Evolutionary conservation across 2,797 vertebrate species (phyloP).

Genomic region (Anas bernieri): DNA sequence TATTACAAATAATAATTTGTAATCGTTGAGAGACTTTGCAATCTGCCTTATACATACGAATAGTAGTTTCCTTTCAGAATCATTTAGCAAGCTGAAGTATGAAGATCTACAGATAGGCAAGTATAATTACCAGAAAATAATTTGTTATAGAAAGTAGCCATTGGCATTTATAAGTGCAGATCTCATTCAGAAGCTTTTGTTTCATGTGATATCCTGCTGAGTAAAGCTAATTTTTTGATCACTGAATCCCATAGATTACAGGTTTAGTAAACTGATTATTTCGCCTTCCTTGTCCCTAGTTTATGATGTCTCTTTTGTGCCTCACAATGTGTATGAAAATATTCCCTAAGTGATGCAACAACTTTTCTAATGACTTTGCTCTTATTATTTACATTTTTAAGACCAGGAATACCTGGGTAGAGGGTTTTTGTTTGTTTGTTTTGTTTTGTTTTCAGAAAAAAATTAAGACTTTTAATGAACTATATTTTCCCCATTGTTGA

Average conservation of each 20-base stretch:
- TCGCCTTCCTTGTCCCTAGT: neutral
- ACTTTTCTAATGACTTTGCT: neutral
- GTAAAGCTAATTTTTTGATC: neutral
- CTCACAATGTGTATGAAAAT: neutral
- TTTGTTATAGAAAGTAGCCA: neutral
- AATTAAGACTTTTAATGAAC: neutral
- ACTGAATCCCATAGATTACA: neutral
- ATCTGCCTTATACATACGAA: neutral
- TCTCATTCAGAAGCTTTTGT: neutral
- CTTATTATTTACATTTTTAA: accelerated
- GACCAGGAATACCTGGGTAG: neutral
- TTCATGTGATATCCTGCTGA: neutral
- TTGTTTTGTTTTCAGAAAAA: neutral
- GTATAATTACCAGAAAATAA: neutral
- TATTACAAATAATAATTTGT: neutral
- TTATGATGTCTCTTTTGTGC: neutral
- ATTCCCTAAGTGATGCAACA: neutral
- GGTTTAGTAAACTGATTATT: neutral
- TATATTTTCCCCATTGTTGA: neutral
- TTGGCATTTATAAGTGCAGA: neutral
- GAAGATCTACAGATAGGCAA: neutral
- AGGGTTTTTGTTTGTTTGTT: neutral
- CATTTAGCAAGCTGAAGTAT: neutral
- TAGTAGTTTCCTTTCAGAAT: neutral
- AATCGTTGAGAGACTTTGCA: neutral